Conservation (phyloP, 2,888 invertebrate species). For the Antheraea assamensis region DNA sequence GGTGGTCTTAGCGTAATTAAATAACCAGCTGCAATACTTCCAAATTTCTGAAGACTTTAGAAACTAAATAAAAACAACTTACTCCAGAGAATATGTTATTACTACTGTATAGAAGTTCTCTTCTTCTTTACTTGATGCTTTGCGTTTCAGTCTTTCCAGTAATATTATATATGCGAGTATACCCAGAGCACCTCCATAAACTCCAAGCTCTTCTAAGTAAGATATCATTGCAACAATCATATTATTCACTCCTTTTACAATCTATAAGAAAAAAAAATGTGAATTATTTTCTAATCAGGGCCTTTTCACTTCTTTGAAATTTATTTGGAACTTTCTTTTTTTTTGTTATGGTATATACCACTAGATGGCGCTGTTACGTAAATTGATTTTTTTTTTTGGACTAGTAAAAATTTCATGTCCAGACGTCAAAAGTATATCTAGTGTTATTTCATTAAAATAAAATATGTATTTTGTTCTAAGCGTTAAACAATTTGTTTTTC, state of each 20-base stretch:
- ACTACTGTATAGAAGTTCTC: slow-evolving; percentile 49
- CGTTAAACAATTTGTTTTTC: too few relatives aligned
- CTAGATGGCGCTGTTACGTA: too few relatives aligned
- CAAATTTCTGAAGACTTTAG: too few relatives aligned
- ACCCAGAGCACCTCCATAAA: slow-evolving; percentile 83
- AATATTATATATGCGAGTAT: slow-evolving; percentile 83
- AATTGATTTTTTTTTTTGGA: too few relatives aligned
- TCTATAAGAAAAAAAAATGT: slow-evolving; percentile 44
- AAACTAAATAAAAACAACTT: slow-evolving; percentile 26
- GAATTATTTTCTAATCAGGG: too few relatives aligned
- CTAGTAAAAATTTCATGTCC: too few relatives aligned
- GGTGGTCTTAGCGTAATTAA: too few relatives aligned
- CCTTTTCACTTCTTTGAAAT: too few relatives aligned
- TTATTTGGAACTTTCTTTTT: background rate
- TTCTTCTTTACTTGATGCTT: slow-evolving; percentile 61
- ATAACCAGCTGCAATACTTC: background rate
- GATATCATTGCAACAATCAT: slow-evolving; percentile 72
- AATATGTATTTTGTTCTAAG: too few relatives aligned
- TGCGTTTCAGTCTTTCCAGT: slow-evolving; percentile 83
- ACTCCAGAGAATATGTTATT: slow-evolving; percentile 53
- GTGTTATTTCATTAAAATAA: too few relatives aligned
- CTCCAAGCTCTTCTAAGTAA: slow-evolving; percentile 78
- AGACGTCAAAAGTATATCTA: too few relatives aligned
- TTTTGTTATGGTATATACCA: background rate
- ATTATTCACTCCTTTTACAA: slow-evolving; percentile 69